Base-by-base conservation (phyloP, 2,888 invertebrate genomes). In the Spodoptera littoralis region DNA sequence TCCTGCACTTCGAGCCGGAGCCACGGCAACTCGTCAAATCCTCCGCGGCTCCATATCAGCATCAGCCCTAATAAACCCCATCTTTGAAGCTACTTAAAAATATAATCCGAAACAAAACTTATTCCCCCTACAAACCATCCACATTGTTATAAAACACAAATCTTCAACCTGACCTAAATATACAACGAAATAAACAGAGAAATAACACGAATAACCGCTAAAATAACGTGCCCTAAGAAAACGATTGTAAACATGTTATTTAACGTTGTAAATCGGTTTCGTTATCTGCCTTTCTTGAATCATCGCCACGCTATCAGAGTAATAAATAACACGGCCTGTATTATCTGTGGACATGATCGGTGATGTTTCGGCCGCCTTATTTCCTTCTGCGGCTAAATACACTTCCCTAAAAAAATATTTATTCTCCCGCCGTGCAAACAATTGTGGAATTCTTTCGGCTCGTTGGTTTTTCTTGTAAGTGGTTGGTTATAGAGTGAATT, bases 231-330 rank as follows among this genome's bases (percentile, higher is more conserved):
- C 54, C 45, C 62, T 80, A 84, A 86, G 84, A 83, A 83, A 82
- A 81, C 83, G 84, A 88, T 87, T 83, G 85, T 84, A 87, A 87
- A 87, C 88, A 88, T 85, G 85, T 89, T 90, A 89, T 90, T 91
- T 90, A 88, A 77, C 79, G 84, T 83, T 86, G 87, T 88, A 88
- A 90, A 90, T 89, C 84, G 87, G 82, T 79, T 83, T 84, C 84
- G 87, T 90, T 91, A 93, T 92, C 91, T 88, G 73, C 70, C 82
- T 86, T 90, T 86, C 90, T 91, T 92, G 92, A 92, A 93, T 93
- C 92, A 93, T 93, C 90, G 90, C 84, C 82, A 76, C 80, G 87
- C 89, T 93, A 93, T 92, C 92, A 81, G 77, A 67, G 78, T 84
- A 79, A 89, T 93, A 93, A 93, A 92, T 92, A 89, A 91, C 88